These are phyloP conservation scores for Rhabdornis inornatus DNA, from an alignment of 2,113 vertebrate genomes.

Conservation along the genomic window DNA sequence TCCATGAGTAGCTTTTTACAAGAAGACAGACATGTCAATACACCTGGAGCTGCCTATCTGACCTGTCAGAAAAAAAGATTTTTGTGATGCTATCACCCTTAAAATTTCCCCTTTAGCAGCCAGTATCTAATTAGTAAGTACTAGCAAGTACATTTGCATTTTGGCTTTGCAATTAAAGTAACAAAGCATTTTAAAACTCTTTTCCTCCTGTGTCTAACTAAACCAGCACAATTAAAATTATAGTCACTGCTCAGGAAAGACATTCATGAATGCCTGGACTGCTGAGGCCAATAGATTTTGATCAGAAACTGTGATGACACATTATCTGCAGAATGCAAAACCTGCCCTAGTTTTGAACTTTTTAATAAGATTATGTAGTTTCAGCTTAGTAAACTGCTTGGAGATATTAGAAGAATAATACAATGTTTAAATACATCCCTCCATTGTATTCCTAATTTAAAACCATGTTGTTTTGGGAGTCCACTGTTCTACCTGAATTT, in stretches of 20 bases:
- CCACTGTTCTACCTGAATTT: neutral
- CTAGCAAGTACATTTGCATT: neutral
- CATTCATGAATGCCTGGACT: neutral
- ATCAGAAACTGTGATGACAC: neutral
- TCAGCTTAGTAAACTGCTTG: neutral
- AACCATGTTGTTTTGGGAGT: neutral
- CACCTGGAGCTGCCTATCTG: neutral
- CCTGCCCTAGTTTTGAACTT: neutral
- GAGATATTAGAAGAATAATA: neutral
- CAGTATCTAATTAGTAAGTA: neutral
- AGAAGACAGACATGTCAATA: neutral
- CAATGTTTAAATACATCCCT: neutral
- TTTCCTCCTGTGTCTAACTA: neutral
- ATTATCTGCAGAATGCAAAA: neutral
- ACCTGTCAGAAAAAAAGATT: neutral
- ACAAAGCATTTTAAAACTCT: neutral
- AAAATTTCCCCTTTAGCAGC: neutral
- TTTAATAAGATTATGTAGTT: neutral
- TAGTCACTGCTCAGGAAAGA: neutral
- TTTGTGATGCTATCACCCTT: neutral
- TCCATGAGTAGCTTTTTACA: neutral
- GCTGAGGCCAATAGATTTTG: neutral
- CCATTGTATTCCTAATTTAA: neutral
- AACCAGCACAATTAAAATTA: neutral
- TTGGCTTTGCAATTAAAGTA: neutral